Percentiles rank a stretch among this genome's conserved stretches.
Conservation (phyloP, 2,113 vertebrate genomes). For the Cinclus mexicanus region DNA sequence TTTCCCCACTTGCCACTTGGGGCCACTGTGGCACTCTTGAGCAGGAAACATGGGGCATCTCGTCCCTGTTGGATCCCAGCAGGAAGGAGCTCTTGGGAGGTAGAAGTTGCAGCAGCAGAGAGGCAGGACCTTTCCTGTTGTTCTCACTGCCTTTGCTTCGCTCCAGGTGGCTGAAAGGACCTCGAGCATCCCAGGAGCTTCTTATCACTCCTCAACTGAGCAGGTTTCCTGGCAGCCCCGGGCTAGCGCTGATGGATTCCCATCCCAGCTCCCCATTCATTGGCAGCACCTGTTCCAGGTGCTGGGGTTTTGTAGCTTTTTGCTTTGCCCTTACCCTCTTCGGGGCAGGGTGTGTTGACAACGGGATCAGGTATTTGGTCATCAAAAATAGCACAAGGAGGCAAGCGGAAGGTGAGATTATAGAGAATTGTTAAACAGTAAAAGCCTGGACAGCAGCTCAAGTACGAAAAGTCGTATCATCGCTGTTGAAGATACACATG, state of each 20-base stretch:
- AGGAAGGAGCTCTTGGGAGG: not conserved
- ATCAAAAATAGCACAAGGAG: not conserved
- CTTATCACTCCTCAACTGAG: not conserved
- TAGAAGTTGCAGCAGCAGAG: not conserved
- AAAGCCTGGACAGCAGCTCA: not conserved
- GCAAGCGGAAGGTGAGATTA: not conserved
- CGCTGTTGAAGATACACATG: rapidly evolving
- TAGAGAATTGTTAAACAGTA: not conserved
- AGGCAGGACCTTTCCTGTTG: not conserved
- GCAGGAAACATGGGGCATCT: not conserved
- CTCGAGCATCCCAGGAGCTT: not conserved
- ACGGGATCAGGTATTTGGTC: not conserved
- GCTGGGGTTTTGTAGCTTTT: not conserved
- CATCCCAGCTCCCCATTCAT: not conserved
- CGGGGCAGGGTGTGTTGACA: not conserved
- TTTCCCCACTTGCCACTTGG: slow-evolving; percentile 31
- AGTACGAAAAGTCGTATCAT: not conserved
- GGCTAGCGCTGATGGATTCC: not conserved
- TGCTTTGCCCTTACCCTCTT: not conserved
- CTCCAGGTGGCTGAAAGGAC: not conserved
- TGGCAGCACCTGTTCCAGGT: not conserved
- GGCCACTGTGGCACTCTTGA: slow-evolving; percentile 61
- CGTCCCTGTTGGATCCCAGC: not conserved
- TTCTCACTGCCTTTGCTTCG: not conserved
- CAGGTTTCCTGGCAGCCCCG: not conserved